Percentiles rank a stretch among this genome's conserved stretches.
These are phyloP conservation scores for Caenorhabditis inopinata DNA, from an alignment of 1,140 invertebrate species.

Conservation along the genomic window DNA sequence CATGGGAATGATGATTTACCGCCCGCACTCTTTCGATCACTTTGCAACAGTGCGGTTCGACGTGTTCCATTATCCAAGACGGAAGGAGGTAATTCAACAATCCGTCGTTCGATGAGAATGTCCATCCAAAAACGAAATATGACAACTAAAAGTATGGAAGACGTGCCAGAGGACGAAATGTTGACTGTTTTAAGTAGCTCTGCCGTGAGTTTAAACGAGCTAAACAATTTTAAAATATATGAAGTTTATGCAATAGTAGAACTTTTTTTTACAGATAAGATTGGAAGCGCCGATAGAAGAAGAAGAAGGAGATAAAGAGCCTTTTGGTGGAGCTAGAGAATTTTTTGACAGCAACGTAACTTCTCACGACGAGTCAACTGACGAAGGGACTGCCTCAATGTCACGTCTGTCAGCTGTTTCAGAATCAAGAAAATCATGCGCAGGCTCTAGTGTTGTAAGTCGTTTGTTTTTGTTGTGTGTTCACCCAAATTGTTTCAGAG, in stretches of 20 bases:
- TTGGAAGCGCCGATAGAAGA: neutral
- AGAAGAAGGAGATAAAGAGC: neutral
- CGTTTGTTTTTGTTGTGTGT: neutral
- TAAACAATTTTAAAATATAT: no score
- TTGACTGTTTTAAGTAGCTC: neutral
- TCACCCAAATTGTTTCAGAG: neutral
- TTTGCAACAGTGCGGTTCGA: neutral
- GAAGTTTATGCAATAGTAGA: no score
- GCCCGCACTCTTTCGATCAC: neutral
- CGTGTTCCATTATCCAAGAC: neutral
- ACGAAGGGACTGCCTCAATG: neutral
- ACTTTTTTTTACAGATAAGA: neutral
- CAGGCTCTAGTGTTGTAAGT: neutral
- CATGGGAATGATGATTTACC: neutral
- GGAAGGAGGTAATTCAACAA: neutral
- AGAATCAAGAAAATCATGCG: neutral
- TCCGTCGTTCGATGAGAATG: conserved; percentile 2
- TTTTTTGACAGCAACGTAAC: neutral
- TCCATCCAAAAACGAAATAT: neutral
- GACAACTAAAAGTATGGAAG: neutral
- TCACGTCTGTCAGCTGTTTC: neutral
- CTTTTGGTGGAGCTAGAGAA: neutral
- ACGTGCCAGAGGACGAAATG: neutral
- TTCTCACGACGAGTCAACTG: neutral
- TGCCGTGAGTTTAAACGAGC: no score